Base-by-base conservation (phyloP, 2,797 vertebrate genomes). In the Heterohyrax brucei region DNA sequence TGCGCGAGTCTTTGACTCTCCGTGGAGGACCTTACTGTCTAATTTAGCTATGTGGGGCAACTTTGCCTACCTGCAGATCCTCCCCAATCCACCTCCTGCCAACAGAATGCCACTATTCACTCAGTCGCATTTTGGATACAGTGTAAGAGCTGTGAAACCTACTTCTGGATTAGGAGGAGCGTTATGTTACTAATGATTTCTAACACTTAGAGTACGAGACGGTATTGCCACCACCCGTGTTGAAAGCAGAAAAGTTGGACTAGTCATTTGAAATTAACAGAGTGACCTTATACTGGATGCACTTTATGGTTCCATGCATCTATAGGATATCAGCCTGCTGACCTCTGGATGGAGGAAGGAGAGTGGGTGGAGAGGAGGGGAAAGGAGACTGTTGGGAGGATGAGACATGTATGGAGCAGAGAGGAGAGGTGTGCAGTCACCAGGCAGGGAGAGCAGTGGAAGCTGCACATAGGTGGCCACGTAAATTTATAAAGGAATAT, bases 1-100 rank as follows among this genome's bases (percentile, higher is more conserved):
- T 95, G 89, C 81, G 89, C 46, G 68, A 87, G 81, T 97, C 92
- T 80, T 92, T 94, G 97, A 59, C 95, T 98, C 96, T 96, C 97
- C 97, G 91, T 92, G 61, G 97, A 96, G 91, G 92, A 82, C 93
- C 82, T 96, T 91, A 44, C 70, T 95, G 94, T 93, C 78, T 96
- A 97, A 96, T 97, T 97, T 83, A 79, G 79, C 95, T 96, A 83
- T 90, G 93, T 4, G 1, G 33, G 89, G 84, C 86, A 96, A 87
- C 80, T 95, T 77, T 85, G 50, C 10, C 33, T 50, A 44, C 59
- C 12, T 33, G 5, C 10, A 70, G 26, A 16, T 89, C 39, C 94
- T 97, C 87, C 94, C 96, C 93, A 93, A 30, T n/a, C 66, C 30
- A 70, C 66, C 30, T 30, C 66, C 39, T 39, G 39, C 39, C 66